Percentiles rank a stretch among this genome's conserved stretches.
Evolutionary conservation across 2,113 vertebrate species (phyloP).

Genomic region (Anthoscopus minutus): DNA sequence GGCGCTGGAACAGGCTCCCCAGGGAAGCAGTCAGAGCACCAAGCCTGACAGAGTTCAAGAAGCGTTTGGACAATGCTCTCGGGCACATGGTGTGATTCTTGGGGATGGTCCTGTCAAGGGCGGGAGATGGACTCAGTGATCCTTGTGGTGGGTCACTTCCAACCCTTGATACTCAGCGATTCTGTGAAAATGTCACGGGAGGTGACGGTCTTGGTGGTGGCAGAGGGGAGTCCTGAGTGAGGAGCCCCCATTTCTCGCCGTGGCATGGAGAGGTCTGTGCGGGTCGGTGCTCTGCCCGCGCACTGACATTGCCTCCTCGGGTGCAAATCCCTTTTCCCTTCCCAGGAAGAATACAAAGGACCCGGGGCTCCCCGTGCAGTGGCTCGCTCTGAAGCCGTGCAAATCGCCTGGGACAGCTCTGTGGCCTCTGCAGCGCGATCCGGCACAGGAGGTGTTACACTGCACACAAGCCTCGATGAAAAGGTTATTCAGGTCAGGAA

Average conservation of each 20-base stretch:
- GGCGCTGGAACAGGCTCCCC: not conserved
- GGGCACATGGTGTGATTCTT: not conserved
- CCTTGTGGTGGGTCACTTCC: not conserved
- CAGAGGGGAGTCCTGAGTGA: not conserved
- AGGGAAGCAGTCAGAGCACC: not conserved
- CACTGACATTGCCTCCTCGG: fast-evolving
- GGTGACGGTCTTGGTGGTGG: not conserved
- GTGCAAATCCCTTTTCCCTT: no score
- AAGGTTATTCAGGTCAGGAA: not conserved
- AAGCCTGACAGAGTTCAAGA: not conserved
- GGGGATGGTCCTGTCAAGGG: not conserved
- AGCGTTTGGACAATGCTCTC: not conserved
- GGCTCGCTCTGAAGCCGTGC: fast-evolving
- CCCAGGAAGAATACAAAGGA: no score
- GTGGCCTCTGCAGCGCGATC: not conserved
- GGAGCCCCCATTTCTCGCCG: not conserved
- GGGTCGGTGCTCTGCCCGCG: fast-evolving
- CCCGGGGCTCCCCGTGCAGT: not conserved
- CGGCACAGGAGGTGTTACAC: fast-evolving
- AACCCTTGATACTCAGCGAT: fast-evolving
- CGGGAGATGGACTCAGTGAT: not conserved
- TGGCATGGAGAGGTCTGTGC: not conserved
- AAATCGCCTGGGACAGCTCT: not conserved
- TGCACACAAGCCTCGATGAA: not conserved
- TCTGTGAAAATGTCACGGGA: not conserved